Percentiles rank a stretch among this genome's conserved stretches.
Conservation (phyloP, 2,888 invertebrate species). For the Autographa gamma region DNA sequence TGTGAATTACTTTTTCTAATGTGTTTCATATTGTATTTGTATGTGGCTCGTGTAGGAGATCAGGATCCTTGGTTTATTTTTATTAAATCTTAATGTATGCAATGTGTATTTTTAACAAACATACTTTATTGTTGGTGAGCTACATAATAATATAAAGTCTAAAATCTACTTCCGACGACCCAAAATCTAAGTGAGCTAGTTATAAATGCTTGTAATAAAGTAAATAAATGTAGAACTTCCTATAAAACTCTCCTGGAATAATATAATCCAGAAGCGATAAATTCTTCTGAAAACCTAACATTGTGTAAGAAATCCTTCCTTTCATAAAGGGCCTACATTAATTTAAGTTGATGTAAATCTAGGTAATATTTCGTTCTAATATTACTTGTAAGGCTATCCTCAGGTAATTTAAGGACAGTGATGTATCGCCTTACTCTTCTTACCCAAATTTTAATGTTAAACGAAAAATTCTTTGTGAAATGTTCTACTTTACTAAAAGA, state of each 20-base stretch:
- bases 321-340: conserved; percentile 24
- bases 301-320: conserved; percentile 21
- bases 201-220: neutral
- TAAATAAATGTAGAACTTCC: neutral
- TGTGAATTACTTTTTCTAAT: neutral
- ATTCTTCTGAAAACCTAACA: neutral
- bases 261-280: conserved; percentile 10
- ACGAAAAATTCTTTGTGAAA: conserved; percentile 43
- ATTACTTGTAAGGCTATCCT: conserved; percentile 45
- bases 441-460: conserved; percentile 47
- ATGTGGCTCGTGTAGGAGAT: too few species aligned
- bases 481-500: conserved; percentile 17
- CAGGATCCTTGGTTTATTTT: too few species aligned
- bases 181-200: too few species aligned
- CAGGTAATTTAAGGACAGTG: conserved; percentile 51
- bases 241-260: neutral
- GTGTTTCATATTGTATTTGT: too few species aligned
- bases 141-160: too few species aligned
- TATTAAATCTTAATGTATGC: too few species aligned
- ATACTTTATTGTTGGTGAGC: too few species aligned
- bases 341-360: conserved; percentile 49
- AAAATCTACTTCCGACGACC: too few species aligned
- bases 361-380: conserved; percentile 43
- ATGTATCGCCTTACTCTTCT: conserved; percentile 43
- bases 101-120: too few species aligned